phyloP scores from a whole-genome alignment of 2,113 vertebrate genomes.

The Anhinga rufa region DNA sequence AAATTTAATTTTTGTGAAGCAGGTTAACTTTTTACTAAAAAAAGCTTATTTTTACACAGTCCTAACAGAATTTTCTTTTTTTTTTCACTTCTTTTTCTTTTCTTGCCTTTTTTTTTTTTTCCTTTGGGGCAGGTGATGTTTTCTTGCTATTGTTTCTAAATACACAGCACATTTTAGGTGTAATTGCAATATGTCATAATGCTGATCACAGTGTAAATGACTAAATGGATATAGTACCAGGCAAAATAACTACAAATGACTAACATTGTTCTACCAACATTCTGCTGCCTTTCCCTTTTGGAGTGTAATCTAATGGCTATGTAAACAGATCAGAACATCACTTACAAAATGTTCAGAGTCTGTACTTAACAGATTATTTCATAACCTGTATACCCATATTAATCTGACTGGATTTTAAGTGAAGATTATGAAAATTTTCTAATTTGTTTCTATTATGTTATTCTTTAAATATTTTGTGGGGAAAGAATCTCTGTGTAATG shows the following conservation, averaged over 20 bases:
- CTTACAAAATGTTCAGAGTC: background rate
- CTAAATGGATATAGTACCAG: background rate
- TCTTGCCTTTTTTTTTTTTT: background rate
- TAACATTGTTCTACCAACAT: background rate
- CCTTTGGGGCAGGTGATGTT: background rate
- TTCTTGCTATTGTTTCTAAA: background rate
- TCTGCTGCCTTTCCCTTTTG: background rate
- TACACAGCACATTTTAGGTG: background rate
- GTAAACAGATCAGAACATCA: background rate
- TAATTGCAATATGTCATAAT: background rate
- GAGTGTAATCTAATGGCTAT: background rate
- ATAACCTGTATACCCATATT: background rate
- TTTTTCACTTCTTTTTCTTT: background rate
- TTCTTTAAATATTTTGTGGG: slow-evolving; percentile 34
- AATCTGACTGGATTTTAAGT: background rate
- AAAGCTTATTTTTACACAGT: background rate
- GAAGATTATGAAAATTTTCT: background rate
- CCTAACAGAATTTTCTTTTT: background rate
- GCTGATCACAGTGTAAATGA: background rate
- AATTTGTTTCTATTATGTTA: background rate
- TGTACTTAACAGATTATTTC: background rate
- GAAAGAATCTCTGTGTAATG: slow-evolving; percentile 38
- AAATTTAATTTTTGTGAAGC: slow-evolving; percentile 28
- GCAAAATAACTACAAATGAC: background rate
- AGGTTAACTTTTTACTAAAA: slow-evolving; percentile 35